Evolutionary conservation across 2,888 invertebrate genomes (phyloP).

Genomic region (Ectobius pallidus): DNA sequence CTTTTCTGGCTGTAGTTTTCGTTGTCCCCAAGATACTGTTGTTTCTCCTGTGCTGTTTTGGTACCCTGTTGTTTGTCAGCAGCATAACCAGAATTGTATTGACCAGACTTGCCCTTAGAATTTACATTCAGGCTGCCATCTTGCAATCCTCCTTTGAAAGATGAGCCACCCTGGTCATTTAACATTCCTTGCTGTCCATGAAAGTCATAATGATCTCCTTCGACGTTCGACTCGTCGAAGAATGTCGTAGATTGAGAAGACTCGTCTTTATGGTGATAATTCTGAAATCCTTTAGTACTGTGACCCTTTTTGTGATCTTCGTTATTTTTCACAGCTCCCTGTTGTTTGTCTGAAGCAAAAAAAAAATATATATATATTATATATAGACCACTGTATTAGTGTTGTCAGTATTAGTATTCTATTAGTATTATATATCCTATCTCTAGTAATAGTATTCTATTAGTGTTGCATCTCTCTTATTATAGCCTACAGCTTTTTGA

Average conservation of each 20-base stretch:
- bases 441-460: too few relatives aligned
- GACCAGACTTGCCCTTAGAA: conserved; percentile 23
- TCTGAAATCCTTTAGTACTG: conserved; percentile 41
- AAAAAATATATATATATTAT: neutral
- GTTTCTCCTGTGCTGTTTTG: conserved; percentile 15
- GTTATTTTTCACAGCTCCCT: conserved; percentile 32
- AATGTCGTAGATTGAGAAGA: conserved; percentile 38
- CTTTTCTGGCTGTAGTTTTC: conserved; percentile 24
- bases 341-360: conserved; percentile 25
- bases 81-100: conserved; percentile 21
- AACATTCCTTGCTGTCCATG: conserved; percentile 35
- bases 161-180: conserved; percentile 32
- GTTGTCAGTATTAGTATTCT: neutral
- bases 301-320: conserved; percentile 39
- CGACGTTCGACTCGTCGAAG: conserved; percentile 41
- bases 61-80: conserved; percentile 12
- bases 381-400: neutral
- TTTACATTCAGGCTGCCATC: conserved; percentile 25
- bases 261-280: conserved; percentile 43
- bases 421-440: too few relatives aligned
- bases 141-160: conserved; percentile 28
- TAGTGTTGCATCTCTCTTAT: too few relatives aligned
- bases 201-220: conserved; percentile 38
- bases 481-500: too few relatives aligned
- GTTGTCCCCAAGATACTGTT: conserved; percentile 24